Evolutionary conservation across 2,113 vertebrate genomes (phyloP).

Genomic region (Apaloderma vittatum): DNA sequence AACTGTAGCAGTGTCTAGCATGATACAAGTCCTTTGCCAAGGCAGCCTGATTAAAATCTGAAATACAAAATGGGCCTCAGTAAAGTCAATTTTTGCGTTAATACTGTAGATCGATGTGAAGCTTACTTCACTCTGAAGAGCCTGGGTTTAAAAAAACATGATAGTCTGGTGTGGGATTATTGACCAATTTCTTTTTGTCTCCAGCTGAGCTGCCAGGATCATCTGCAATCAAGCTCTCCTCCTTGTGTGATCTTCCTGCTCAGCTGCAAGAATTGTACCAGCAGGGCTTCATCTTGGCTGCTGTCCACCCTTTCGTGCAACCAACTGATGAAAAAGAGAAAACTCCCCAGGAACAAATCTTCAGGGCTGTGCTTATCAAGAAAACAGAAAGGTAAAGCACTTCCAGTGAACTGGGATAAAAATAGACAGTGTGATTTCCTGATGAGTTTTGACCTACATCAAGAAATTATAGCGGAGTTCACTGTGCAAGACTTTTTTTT

Average conservation of each 20-base stretch:
- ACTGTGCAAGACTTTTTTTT: conserved; percentile 34
- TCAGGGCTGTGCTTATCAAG: conserved; percentile 93
- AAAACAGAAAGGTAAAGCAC: conserved; percentile 89
- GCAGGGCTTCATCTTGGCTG: conserved; percentile 91
- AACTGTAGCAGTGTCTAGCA: background rate
- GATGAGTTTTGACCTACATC: conserved; percentile 65
- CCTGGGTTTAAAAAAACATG: conserved; percentile 5
- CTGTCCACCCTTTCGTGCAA: conserved; percentile 94
- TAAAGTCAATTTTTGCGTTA: conserved; percentile 14
- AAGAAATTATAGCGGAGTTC: conserved; percentile 59
- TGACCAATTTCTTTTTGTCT: conserved; percentile 57
- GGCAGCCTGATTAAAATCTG: background rate
- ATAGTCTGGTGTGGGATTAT: conserved; percentile 5
- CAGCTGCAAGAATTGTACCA: conserved; percentile 95
- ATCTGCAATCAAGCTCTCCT: conserved; percentile 90
- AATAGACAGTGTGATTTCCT: conserved; percentile 69
- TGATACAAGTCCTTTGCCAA: background rate
- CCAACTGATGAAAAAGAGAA: conserved; percentile 86
- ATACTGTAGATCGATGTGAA: background rate
- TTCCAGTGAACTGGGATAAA: conserved; percentile 57
- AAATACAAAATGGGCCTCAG: background rate
- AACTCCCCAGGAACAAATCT: conserved; percentile 90
- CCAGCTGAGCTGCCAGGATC: conserved; percentile 84
- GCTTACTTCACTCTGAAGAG: conserved; percentile 33
- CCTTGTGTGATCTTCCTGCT: conserved; percentile 89